A percentile compares a stretch with the other conserved stretches of the same genome.
Evolutionary conservation across 2,888 invertebrate species (phyloP).

Genomic region (Meiosimyza platycephala): DNA sequence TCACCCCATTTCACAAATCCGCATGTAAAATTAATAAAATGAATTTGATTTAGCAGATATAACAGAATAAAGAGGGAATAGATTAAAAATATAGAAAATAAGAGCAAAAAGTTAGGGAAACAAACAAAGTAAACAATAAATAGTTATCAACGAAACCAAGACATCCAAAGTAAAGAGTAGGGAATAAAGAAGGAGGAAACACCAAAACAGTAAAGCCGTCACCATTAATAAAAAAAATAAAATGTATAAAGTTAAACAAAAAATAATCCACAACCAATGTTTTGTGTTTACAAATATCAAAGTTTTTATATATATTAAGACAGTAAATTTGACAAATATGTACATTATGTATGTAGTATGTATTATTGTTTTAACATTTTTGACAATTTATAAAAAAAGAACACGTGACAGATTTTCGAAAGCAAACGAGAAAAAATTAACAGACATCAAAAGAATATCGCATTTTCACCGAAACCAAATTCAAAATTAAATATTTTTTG

Average conservation of each 20-base stretch:
- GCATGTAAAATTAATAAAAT: too few species aligned
- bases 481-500: neutral
- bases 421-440: constrained; percentile 7
- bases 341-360: constrained; percentile 45
- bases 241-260: constrained; percentile 9
- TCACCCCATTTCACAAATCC: too few species aligned
- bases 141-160: neutral
- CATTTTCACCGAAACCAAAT: neutral
- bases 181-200: constrained; percentile 10
- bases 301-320: constrained; percentile 7
- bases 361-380: constrained; percentile 30
- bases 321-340: constrained; percentile 34
- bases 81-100: constrained; percentile 11
- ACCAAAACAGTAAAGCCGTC: constrained; percentile 14
- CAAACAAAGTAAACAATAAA: constrained; percentile 8
- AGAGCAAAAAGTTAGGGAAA: constrained; percentile 9
- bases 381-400: constrained; percentile 42
- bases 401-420: neutral
- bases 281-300: constrained; percentile 33
- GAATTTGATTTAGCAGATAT: too few species aligned
- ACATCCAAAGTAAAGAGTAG: neutral
- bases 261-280: constrained; percentile 46
- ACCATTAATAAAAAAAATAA: neutral
- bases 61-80: constrained; percentile 11
- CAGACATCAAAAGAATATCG: constrained; percentile 10